Evolutionary conservation across 1,140 invertebrate genomes (phyloP), one percentile per base, ranked within the genome.

Genomic region (Micrasema longulum): DNA sequence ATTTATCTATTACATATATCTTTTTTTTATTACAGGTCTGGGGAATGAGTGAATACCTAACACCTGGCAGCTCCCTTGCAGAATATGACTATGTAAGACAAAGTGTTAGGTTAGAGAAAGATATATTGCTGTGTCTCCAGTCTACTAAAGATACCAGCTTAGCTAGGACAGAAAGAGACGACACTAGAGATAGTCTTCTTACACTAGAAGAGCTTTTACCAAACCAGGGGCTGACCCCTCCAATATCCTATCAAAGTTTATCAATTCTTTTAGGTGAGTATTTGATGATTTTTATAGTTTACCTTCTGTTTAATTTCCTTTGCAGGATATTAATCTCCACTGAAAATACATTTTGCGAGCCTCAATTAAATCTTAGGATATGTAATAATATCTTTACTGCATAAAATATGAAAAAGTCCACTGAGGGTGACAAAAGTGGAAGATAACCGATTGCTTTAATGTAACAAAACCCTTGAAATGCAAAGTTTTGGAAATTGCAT

Each of bases 1-100:
- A n/a, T n/a, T n/a, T n/a, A n/a, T n/a, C n/a, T n/a, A n/a, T n/a
- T n/a, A n/a, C n/a, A n/a, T n/a, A n/a, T 31, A 31, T 7, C 7
- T 3, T 22, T 48, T 48, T 22, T 6, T 48, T 48, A 1, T 1
- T 48, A 1, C 18, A 95, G 89, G 93, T 96, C 60, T 91, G 90
- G 87, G 93, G 93, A 14, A 85, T 91, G 45, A 90, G 91, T 64
- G 95, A 97, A 81, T 96, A 95, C 83, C 83, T 96, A 47, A 89
- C 88, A 55, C 87, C 85, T 38, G 89, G 85, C 35, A 89, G 89
- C 63, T 80, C 80, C 69, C 86, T 98, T 20, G 91, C 90, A 55
- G 93, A 97, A 79, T 96, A 97, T 84, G 94, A 96, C 79, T 97
- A 97, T 83, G 91, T 97, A 67, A 94, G 97, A 79, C 91, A 95